Percentiles rank a stretch among this genome's conserved stretches.
These are phyloP conservation scores for Caenorhabditis sp. DNA, from an alignment of 2,888 invertebrate genomes.

Conservation along the genomic window DNA sequence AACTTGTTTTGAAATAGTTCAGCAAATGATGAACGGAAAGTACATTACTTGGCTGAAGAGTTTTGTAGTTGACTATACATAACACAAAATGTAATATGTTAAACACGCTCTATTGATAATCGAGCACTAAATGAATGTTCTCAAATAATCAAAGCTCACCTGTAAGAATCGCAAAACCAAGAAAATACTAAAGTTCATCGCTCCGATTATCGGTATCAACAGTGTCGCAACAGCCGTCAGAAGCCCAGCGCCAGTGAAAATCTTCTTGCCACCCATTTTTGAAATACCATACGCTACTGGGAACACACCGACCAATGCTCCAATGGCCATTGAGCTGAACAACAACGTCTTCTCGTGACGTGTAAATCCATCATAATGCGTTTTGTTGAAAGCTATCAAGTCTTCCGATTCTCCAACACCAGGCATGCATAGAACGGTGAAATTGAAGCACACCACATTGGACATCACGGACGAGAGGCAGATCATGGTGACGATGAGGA, in stretches of 20 bases:
- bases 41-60: too few relatives aligned
- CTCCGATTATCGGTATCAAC: conserved; percentile 44
- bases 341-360: conserved; percentile 59
- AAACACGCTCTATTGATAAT: too few relatives aligned
- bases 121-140: too few relatives aligned
- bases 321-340: conserved; percentile 67
- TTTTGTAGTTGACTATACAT: too few relatives aligned
- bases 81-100: too few relatives aligned
- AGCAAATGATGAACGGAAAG: too few relatives aligned
- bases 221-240: conserved; percentile 46
- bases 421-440: conserved; percentile 64
- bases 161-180: conserved; percentile 47
- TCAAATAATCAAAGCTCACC: too few relatives aligned
- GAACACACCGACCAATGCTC: conserved; percentile 65
- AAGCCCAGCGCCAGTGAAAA: conserved; percentile 52
- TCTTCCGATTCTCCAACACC: conserved; percentile 33
- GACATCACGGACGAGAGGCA: conserved; percentile 67
- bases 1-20: too few relatives aligned
- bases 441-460: conserved; percentile 69
- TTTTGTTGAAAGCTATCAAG: conserved; percentile 31
- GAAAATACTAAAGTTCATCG: conserved; percentile 35
- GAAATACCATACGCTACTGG: conserved; percentile 60
- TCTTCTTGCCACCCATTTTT: conserved; percentile 56
- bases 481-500: conserved; percentile 59
- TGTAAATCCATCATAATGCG: conserved; percentile 57